Base-by-base conservation (phyloP, 2,797 vertebrate genomes). In the Pseudochromis fuscus region DNA sequence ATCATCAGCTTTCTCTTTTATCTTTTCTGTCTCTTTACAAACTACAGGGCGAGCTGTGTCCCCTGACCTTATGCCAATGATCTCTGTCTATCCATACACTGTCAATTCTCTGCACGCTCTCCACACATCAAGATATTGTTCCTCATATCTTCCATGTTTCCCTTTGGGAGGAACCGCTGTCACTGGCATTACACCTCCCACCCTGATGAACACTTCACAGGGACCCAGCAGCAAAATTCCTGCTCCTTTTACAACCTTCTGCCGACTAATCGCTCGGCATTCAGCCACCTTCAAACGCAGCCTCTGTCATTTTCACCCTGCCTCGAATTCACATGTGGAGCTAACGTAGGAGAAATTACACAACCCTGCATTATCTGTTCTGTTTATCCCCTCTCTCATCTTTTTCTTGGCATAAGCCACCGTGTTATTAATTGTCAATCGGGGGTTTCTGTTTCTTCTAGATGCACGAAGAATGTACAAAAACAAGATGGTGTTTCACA, bases 211-310 rank as follows among this genome's bases (percentile, higher is more conserved):
- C 86, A 80, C 84, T 83, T 88, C 74, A 71, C 80, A 85, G 87
- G n/a, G 79, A 88, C 89, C 89, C 82, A 56, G 83, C 87, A 89
- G 87, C 83, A 87, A 82, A 86, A 92, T 92, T 93, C 91, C 87
- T 84, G 69, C 86, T 79, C 72, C 77, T 92, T 93, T 92, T 90
- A 93, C 84, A 91, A 87, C 88, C 75, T 75, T 86, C 83, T 79
- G 68, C 66, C 51, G 51, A 52, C 82, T 84, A 89, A 91, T 84
- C 80, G 84, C 79, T 88, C 74, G 60, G 81, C 68, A 82, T 87
- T 83, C 77, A 84, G 80, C 83, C 83, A 67, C 81, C 77, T 83
- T 87, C 55, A 72, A 84, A 90, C 82, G 76, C 75, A 82, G 68
- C 65, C 65, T 78, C 69, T 79, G 75, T 85, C 71, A 83, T 85